Conservation (phyloP, 2,797 vertebrate species). For the Thalassophryne amazonica region DNA sequence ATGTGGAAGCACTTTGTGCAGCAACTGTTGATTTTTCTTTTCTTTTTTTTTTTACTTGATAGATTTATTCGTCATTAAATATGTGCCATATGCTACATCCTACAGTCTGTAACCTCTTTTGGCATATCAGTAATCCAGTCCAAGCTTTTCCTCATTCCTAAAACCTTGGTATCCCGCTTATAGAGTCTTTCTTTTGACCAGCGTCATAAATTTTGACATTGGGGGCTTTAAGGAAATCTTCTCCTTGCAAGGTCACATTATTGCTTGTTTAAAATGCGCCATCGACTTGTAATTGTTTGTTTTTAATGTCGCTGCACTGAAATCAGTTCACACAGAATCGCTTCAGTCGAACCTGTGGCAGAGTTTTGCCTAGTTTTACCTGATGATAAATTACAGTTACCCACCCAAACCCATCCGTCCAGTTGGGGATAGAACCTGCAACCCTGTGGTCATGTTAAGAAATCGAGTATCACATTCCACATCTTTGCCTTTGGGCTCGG, state of each 20-base stretch:
- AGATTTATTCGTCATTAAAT: constrained; percentile 40
- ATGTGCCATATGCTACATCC: constrained; percentile 38
- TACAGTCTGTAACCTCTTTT: constrained; percentile 25
- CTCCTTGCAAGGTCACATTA: not conserved
- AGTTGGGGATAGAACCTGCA: too few species aligned
- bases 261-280: not conserved
- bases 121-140: constrained; percentile 36
- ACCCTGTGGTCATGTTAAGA: too few species aligned
- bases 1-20: constrained; percentile 42
- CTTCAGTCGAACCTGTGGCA: too few species aligned
- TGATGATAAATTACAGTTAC: too few species aligned
- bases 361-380: too few species aligned
- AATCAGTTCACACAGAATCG: too few species aligned
- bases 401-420: too few species aligned
- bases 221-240: constrained; percentile 15
- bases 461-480: not conserved
- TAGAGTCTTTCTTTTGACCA: constrained; percentile 17
- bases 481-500: not conserved
- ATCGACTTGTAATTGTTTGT: not conserved
- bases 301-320: not conserved
- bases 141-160: constrained; percentile 43
- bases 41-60: constrained; percentile 44
- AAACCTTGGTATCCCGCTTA: constrained; percentile 17
- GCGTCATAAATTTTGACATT: constrained; percentile 27
- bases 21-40: constrained; percentile 9